These are phyloP conservation scores for Catharus ustulatus DNA, from an alignment of 2,797 vertebrate genomes.

Conservation along the genomic window DNA sequence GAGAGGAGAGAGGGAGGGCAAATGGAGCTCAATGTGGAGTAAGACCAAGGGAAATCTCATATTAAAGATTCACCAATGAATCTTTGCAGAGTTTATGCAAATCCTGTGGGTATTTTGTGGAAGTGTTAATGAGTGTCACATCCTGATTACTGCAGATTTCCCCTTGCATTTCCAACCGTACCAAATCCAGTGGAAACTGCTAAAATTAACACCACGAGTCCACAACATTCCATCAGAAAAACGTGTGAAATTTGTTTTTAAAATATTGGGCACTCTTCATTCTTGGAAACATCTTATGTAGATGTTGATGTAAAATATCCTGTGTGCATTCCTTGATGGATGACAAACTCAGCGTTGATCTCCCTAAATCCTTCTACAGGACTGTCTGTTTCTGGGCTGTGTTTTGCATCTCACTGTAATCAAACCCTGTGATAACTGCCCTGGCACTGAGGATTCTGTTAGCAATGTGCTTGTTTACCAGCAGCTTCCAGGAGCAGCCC, in stretches of 20 bases:
- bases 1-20: not conserved
- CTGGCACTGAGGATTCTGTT: not conserved
- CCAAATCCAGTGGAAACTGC: slow-evolving; percentile 42
- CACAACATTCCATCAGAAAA: slow-evolving; percentile 1
- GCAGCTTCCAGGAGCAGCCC: not conserved
- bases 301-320: not conserved
- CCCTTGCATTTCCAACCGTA: not conserved
- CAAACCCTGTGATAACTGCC: not conserved
- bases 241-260: slow-evolving; percentile 11
- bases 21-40: slow-evolving; percentile 31
- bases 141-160: slow-evolving; percentile 50
- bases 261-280: not conserved
- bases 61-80: slow-evolving; percentile 16
- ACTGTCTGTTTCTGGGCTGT: not conserved
- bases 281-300: not conserved
- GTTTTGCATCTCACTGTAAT: not conserved
- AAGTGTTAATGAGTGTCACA: slow-evolving; percentile 56
- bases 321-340: not conserved
- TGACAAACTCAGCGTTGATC: not conserved
- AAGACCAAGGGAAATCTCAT: slow-evolving; percentile 52
- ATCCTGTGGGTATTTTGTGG: slow-evolving; percentile 51
- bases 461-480: not conserved
- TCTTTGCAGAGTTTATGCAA: slow-evolving; percentile 52
- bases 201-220: slow-evolving; percentile 25
- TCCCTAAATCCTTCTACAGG: not conserved